Base-by-base conservation (phyloP, 2,797 vertebrate genomes). In the Pogoniulus pusillus region DNA sequence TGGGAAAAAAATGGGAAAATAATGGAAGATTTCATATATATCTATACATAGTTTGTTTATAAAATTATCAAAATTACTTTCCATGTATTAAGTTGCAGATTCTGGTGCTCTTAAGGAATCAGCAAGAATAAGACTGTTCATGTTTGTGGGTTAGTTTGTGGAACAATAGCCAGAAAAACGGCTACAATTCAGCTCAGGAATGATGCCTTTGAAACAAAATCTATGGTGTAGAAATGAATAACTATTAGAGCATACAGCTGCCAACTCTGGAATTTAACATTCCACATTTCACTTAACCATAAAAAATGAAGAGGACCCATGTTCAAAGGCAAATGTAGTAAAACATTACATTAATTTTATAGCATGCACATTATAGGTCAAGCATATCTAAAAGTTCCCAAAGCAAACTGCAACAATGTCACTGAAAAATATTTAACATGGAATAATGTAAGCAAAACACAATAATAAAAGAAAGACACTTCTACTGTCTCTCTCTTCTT, bases 301-400 rank as follows among this genome's bases (percentile, higher is more conserved):
- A 94, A 95, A 95, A 96, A 95, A 96, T 93, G 91, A 95, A 95
- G 93, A 96, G 87, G 80, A 93, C 77, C 85, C 73, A 77, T 77
- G 85, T 92, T 96, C 94, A 96, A 95, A 96, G 92, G 85, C 68
- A 95, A 92, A 91, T 70, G 60, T 45, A 95, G 70, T 87, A 93
- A 95, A 95, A 91, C 75, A 90, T 92, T 96, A 94, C 93, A 92
- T 95, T 96, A 96, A 94, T 95, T 95, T 93, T 96, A 93, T 89
- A 95, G 85, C 82, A 85, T 82, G 43, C 65, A 37, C 85, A 75
- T 82, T 94, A 90, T 71, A 92, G 82, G 87, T 93, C 92, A 95
- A 76, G 85, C 87, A 85, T 91, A 75, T 83, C 87, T 94, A 93
- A 93, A 94, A 87, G 87, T 93, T 96, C 94, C 88, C 85, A 93